A percentile compares a stretch with the other conserved stretches of the same genome.
phyloP scores from a whole-genome alignment of 2,888 invertebrate genomes.

The Gymnoscelis rufifasciata region DNA sequence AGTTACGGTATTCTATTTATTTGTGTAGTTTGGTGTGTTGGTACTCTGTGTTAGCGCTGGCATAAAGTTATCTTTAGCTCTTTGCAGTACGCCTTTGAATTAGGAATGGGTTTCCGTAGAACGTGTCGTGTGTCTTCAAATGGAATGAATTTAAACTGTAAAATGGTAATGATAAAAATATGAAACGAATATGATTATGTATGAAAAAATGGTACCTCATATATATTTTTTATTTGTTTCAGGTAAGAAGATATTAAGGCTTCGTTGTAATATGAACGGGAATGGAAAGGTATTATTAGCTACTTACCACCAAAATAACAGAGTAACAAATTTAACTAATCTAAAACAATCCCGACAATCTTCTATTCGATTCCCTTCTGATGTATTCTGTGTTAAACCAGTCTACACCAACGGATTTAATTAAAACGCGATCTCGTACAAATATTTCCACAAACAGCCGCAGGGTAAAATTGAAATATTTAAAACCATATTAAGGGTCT shows the following conservation, averaged over 20 bases:
- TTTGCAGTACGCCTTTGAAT: conserved; percentile 40
- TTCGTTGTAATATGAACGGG: background rate
- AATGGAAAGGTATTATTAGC: no score
- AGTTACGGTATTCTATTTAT: conserved; percentile 46
- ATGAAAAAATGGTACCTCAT: no score
- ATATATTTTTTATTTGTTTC: conserved; percentile 34
- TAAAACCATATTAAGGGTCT: background rate
- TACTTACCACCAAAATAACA: background rate
- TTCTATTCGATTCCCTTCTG: no score
- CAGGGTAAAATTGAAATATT: background rate
- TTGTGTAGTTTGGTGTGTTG: conserved; percentile 40
- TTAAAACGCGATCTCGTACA: background rate
- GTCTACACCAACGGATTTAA: no score
- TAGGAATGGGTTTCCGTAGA: conserved; percentile 33
- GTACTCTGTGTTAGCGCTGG: conserved; percentile 37
- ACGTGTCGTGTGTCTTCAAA: conserved; percentile 8
- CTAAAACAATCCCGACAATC: no score
- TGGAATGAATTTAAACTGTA: conserved; percentile 9
- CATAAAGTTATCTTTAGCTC: conserved; percentile 51
- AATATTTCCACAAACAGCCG: background rate
- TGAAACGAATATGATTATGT: no score
- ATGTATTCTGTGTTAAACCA: no score
- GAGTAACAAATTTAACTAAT: background rate
- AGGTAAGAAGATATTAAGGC: conserved; percentile 33
- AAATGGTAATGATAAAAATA: background rate